A percentile compares a stretch with the other conserved stretches of the same genome.
Conservation (phyloP, 92 coral and sea anemone species). For the Hydrozoanthus gracilis region DNA sequence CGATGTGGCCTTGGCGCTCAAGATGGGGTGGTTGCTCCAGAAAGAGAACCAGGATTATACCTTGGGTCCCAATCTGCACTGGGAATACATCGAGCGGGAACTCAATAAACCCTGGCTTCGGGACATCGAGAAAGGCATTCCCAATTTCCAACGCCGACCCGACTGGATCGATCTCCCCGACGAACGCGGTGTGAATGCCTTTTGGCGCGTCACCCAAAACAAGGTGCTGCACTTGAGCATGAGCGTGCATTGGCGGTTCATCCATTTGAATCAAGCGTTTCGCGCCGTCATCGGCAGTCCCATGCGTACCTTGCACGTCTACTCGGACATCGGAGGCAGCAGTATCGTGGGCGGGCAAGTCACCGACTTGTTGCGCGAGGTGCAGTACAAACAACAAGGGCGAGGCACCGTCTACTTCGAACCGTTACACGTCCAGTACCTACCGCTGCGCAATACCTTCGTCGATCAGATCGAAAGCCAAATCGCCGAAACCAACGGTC, state of each 20-base stretch:
- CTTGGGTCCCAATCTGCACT: slow-evolving; percentile 42
- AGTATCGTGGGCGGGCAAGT: slow-evolving; percentile 52
- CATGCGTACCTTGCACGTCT: not conserved
- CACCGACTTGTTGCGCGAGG: slow-evolving; percentile 47
- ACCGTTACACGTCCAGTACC: not conserved
- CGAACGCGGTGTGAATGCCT: slow-evolving; percentile 8
- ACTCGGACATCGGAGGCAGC: slow-evolving; percentile 40
- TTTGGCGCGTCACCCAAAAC: slow-evolving; percentile 34
- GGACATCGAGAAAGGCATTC: slow-evolving; percentile 23
- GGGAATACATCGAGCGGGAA: slow-evolving; percentile 14
- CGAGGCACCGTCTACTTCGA: slow-evolving; percentile 11
- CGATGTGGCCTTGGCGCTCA: slow-evolving; percentile 40
- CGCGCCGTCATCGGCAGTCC: slow-evolving; percentile 44
- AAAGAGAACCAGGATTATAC: slow-evolving; percentile 15
- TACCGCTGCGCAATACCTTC: slow-evolving; percentile 9
- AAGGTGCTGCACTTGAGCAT: slow-evolving; percentile 38
- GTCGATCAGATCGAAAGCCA: slow-evolving; percentile 11
- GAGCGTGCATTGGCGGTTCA: slow-evolving; percentile 53
- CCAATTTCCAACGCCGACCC: not conserved
- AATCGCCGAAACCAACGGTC: slow-evolving; percentile 16
- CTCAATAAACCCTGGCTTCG: not conserved
- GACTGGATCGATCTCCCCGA: slow-evolving; percentile 12
- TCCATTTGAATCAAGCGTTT: slow-evolving; percentile 44
- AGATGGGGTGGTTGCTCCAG: slow-evolving; percentile 36
- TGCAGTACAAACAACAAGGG: slow-evolving; percentile 17